These are phyloP conservation scores for Plecotus auritus DNA, from an alignment of 2,113 vertebrate species.

Conservation along the genomic window DNA sequence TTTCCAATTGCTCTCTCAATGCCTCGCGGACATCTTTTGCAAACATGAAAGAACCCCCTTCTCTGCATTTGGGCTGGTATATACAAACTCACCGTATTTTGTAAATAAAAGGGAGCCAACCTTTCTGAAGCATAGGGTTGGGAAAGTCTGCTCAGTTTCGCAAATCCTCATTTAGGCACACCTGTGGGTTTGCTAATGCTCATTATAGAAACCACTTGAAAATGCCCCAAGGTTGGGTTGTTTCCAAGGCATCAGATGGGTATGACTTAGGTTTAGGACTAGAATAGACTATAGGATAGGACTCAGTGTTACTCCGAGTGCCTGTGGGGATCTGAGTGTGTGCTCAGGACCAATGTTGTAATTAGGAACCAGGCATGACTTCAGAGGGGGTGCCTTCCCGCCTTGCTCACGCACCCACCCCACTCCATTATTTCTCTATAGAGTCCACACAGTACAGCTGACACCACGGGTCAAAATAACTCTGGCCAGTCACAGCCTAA, in stretches of 20 bases:
- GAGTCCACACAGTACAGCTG: neutral
- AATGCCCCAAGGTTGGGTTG: neutral
- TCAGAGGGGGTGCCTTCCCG: neutral
- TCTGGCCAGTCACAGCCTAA: neutral
- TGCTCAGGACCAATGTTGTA: accelerated
- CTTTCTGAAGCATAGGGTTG: neutral
- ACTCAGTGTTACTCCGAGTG: neutral
- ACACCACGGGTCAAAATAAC: neutral
- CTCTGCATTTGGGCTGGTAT: neutral
- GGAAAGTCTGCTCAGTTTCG: neutral
- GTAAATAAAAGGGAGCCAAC: conserved; percentile 42
- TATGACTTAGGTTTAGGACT: neutral
- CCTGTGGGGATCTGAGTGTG: neutral
- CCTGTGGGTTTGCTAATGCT: neutral
- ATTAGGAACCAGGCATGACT: neutral
- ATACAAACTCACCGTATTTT: conserved; percentile 12
- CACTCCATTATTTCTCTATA: neutral
- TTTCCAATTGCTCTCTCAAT: neutral
- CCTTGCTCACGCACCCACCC: neutral
- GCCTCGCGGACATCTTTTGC: neutral
- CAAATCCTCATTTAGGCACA: neutral
- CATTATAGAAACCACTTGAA: conserved; percentile 45
- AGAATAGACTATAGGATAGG: neutral
- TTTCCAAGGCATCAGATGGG: neutral
- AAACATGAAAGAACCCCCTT: neutral